These are phyloP conservation scores for Felis chaus DNA, from an alignment of 2,113 vertebrate genomes.

Conservation along the genomic window DNA sequence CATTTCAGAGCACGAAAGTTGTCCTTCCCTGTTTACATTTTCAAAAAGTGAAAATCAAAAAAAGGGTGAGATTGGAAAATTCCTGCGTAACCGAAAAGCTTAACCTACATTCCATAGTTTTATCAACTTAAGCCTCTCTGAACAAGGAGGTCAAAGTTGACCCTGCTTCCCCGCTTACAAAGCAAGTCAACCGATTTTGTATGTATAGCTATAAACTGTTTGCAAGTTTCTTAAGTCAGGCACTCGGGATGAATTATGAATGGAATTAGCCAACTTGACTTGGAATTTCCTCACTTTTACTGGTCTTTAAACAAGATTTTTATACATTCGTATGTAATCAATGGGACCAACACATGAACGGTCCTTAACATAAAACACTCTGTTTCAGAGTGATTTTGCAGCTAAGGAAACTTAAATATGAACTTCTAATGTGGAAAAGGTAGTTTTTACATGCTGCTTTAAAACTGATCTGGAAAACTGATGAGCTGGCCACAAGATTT, in stretches of 20 bases:
- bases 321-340: constrained; percentile 53
- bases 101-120: constrained; percentile 50
- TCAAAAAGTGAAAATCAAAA: constrained; percentile 47
- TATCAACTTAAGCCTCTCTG: constrained; percentile 39
- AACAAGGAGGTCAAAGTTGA: constrained; percentile 46
- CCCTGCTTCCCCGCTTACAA: not conserved
- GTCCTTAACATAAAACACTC: constrained; percentile 74
- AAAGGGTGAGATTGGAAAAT: constrained; percentile 35
- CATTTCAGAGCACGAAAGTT: constrained; percentile 1
- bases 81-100: constrained; percentile 36
- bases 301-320: constrained; percentile 71
- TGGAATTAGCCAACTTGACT: constrained; percentile 67
- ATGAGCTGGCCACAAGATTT: constrained; percentile 59
- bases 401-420: constrained; percentile 74
- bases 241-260: constrained; percentile 68
- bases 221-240: constrained; percentile 63
- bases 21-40: constrained; percentile 24
- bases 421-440: constrained; percentile 75
- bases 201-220: constrained; percentile 57
- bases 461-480: constrained; percentile 75
- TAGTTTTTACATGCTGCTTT: constrained; percentile 66
- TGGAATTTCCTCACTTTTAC: constrained; percentile 75
- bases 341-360: constrained; percentile 55
- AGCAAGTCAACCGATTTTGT: constrained; percentile 62
- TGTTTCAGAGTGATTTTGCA: constrained; percentile 63